These are phyloP conservation scores for Brachyistius frenatus DNA, from an alignment of 2,113 vertebrate genomes.

Conservation along the genomic window DNA sequence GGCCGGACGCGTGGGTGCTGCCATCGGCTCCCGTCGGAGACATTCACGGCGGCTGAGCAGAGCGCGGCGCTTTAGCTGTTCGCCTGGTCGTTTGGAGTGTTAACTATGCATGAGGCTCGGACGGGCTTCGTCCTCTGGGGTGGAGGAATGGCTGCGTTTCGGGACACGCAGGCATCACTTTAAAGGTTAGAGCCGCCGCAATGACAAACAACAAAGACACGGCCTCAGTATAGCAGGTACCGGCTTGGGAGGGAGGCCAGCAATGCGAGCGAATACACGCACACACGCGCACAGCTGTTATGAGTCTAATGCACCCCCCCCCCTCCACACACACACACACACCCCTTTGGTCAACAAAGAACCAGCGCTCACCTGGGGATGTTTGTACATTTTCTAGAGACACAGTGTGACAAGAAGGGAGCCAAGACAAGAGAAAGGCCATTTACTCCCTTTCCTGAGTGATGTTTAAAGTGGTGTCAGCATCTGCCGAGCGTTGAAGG, in stretches of 20 bases:
- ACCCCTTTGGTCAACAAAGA: constrained; percentile 38
- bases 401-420: constrained; percentile 29
- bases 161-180: constrained; percentile 45
- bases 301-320: constrained; percentile 5
- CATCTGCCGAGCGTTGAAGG: constrained; percentile 45
- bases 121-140: constrained; percentile 49
- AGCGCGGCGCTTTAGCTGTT: constrained; percentile 44
- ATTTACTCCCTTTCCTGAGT: constrained; percentile 54
- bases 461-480: constrained; percentile 61
- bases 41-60: constrained; percentile 18
- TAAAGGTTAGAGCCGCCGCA: constrained; percentile 32
- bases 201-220: constrained; percentile 45
- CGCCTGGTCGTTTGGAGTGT: constrained; percentile 56
- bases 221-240: background rate
- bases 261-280: background rate
- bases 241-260: constrained; percentile 10
- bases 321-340: too few relatives aligned
- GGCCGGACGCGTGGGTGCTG: background rate
- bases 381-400: constrained; percentile 43
- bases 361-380: constrained; percentile 15
- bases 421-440: constrained; percentile 37
- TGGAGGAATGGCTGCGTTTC: constrained; percentile 32
- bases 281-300: constrained; percentile 24
- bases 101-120: constrained; percentile 70
- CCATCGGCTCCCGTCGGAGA: constrained; percentile 17